Evolutionary conservation across 1,140 invertebrate species (phyloP).

Genomic region (Phymastichus coffea): DNA sequence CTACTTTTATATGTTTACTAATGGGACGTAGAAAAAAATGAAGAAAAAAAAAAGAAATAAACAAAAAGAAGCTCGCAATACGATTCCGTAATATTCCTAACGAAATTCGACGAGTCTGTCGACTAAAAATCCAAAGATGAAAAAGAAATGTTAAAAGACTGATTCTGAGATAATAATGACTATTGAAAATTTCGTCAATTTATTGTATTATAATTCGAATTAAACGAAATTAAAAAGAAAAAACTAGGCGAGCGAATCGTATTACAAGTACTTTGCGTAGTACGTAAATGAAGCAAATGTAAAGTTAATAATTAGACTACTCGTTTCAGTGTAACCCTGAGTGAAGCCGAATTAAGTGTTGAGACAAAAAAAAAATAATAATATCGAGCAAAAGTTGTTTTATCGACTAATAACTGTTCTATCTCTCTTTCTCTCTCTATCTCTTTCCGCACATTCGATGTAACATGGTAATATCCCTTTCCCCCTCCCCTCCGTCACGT

Average conservation of each 20-base stretch:
- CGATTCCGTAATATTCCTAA: conserved; percentile 24
- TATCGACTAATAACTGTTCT: conserved; percentile 27
- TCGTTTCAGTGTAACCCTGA: too few relatives aligned
- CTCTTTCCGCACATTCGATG: conserved; percentile 36
- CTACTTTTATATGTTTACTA: conserved; percentile 29
- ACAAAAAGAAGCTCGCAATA: conserved; percentile 29
- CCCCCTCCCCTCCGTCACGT: too few relatives aligned
- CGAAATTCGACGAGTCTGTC: conserved; percentile 17
- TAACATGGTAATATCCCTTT: too few relatives aligned
- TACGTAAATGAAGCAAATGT: conserved; percentile 11
- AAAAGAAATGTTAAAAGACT: not conserved
- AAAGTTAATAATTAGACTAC: conserved; percentile 18
- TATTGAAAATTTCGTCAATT: not conserved
- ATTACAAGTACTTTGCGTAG: conserved; percentile 24
- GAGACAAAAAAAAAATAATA: conserved; percentile 12
- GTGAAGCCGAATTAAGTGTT: conserved; percentile 25
- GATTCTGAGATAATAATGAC: not conserved
- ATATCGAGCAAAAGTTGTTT: conserved; percentile 17
- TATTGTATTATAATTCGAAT: not conserved
- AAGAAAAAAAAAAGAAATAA: too few relatives aligned
- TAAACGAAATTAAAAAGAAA: not conserved
- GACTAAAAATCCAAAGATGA: conserved; percentile 3
- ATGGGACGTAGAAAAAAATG: not conserved
- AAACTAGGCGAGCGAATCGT: conserved; percentile 16
- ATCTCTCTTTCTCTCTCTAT: too few relatives aligned